phyloP scores from a whole-genome alignment of 2,888 invertebrate species.

The Brenthis ino region DNA sequence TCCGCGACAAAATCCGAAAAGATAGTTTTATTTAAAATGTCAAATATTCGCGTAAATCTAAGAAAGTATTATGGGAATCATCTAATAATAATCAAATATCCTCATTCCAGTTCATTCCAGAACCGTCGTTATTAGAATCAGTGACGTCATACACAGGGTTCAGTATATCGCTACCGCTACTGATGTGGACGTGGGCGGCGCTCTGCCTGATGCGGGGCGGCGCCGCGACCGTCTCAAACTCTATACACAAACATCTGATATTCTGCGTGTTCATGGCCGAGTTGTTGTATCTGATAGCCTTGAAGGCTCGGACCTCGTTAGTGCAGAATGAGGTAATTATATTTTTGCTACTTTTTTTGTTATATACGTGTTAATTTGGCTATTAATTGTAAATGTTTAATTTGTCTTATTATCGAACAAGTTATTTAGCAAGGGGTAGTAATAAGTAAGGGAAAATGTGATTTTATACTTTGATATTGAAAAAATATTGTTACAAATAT shows the following conservation, averaged over 20 bases:
- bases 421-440: too few species aligned
- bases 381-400: too few species aligned
- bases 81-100: background rate
- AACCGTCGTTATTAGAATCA: slow-evolving; percentile 92
- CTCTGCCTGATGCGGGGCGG: slow-evolving; percentile 92
- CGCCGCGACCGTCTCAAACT: slow-evolving; percentile 93
- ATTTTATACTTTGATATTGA: too few species aligned
- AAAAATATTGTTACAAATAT: too few species aligned
- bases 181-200: slow-evolving; percentile 90
- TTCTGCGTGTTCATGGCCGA: slow-evolving; percentile 94
- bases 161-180: slow-evolving; percentile 90
- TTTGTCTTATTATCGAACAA: too few species aligned
- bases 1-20: too few species aligned
- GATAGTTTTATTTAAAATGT: too few species aligned
- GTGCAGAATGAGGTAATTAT: slow-evolving; percentile 89
- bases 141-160: slow-evolving; percentile 95
- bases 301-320: slow-evolving; percentile 91
- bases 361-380: background rate
- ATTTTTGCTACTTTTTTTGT: slow-evolving; percentile 36
- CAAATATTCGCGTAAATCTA: too few species aligned
- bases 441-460: too few species aligned
- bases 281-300: slow-evolving; percentile 91
- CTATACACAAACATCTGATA: slow-evolving; percentile 96
- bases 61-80: too few species aligned
- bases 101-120: slow-evolving; percentile 87